Conservation (phyloP, 2,797 vertebrate genomes). For the Anisognathus igniventris region DNA sequence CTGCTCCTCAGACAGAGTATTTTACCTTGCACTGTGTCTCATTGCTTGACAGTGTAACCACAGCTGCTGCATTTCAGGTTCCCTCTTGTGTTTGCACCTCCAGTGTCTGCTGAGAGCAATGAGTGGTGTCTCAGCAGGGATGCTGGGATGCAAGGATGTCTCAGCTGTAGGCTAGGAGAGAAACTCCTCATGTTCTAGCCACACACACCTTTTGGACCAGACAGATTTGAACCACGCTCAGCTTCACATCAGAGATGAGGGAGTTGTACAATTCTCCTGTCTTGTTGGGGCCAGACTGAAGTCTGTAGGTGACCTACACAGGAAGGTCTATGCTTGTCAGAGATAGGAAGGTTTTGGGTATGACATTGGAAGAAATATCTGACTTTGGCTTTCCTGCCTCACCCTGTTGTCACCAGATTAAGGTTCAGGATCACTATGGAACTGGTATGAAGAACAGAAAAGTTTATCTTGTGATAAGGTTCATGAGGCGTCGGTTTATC, state of each 20-base stretch:
- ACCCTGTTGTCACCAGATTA: slow-evolving; percentile 19
- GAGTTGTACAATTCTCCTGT: background rate
- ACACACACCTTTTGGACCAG: background rate
- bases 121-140: background rate
- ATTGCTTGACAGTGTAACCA: background rate
- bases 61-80: background rate
- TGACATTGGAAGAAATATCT: background rate
- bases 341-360: background rate
- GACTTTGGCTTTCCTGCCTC: background rate
- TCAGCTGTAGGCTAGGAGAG: background rate
- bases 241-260: background rate
- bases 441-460: slow-evolving; percentile 43
- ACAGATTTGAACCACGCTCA: background rate
- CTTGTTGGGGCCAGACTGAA: background rate
- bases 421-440: slow-evolving; percentile 48
- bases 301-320: background rate
- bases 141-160: background rate
- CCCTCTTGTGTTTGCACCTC: background rate
- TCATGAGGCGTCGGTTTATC: slow-evolving; percentile 36
- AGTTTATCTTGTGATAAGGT: slow-evolving; percentile 44
- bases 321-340: background rate
- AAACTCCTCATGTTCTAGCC: background rate
- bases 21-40: background rate
- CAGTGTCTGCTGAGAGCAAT: background rate
- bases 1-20: background rate